phyloP scores from a whole-genome alignment of 2,888 invertebrate genomes.

The Lasioglossum calceatum region DNA sequence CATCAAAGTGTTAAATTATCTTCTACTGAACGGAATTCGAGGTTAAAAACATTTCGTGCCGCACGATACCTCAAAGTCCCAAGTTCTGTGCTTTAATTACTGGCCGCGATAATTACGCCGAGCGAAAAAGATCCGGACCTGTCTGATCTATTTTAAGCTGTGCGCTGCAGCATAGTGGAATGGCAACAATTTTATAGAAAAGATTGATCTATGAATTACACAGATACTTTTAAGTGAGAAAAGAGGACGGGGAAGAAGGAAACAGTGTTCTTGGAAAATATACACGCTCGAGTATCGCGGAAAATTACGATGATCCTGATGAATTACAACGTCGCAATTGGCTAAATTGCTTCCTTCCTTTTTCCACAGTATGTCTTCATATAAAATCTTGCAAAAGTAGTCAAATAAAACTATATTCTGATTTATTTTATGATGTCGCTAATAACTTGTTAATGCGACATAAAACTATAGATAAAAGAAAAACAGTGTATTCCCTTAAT shows the following conservation, averaged over 20 bases:
- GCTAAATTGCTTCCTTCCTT: constrained; percentile 44
- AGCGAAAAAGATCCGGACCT: neutral
- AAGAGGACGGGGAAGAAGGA: neutral
- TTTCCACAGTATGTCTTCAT: neutral
- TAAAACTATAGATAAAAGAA: no score
- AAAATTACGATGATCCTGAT: constrained; percentile 27
- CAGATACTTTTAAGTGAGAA: neutral
- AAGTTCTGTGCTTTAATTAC: constrained; percentile 16
- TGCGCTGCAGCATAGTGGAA: neutral
- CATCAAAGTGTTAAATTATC: constrained; percentile 23
- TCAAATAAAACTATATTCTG: neutral
- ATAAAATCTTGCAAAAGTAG: neutral
- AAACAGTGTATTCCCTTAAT: neutral
- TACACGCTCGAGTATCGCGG: constrained; percentile 3
- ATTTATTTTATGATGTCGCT: no score
- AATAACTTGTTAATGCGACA: no score
- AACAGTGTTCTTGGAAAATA: constrained; percentile 30
- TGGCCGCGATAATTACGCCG: neutral
- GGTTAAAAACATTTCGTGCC: constrained; percentile 30
- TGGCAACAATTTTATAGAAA: neutral
- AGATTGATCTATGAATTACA: neutral
- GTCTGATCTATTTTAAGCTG: neutral
- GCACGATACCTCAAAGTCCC: constrained; percentile 11
- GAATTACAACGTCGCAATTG: neutral
- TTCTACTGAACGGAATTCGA: constrained; percentile 25